Percentiles rank a stretch among this genome's conserved stretches.
These are phyloP conservation scores for Melipona bicolor DNA, from an alignment of 2,888 invertebrate species.

Conservation along the genomic window DNA sequence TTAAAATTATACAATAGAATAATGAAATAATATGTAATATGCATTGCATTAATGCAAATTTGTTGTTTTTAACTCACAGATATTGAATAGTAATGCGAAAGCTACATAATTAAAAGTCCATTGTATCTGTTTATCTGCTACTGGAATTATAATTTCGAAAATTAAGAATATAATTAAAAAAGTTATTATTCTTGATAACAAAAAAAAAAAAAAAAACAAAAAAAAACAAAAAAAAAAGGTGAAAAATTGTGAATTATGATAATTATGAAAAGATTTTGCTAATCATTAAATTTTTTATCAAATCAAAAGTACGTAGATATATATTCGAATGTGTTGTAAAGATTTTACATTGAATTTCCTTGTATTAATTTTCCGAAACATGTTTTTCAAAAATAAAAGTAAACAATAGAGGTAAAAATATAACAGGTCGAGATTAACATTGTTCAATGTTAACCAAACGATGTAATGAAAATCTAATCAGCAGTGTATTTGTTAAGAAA, in stretches of 20 bases:
- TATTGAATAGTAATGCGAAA: background rate
- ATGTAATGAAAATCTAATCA: background rate
- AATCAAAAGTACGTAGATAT: background rate
- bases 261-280: background rate
- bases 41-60: background rate
- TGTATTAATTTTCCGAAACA: background rate
- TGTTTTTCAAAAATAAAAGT: background rate
- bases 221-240: background rate
- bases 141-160: background rate
- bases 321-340: too few species aligned
- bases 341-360: background rate
- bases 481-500: background rate
- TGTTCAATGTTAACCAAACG: too few species aligned
- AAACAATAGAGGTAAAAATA: background rate
- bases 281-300: background rate
- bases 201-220: too few species aligned
- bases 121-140: background rate
- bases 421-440: background rate
- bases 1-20: background rate
- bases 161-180: background rate
- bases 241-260: background rate
- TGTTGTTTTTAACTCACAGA: background rate
- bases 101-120: background rate
- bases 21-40: background rate
- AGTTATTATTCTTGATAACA: too few species aligned